These are phyloP conservation scores for Oithona nana DNA, from an alignment of 2,888 invertebrate species.

Conservation along the genomic window DNA sequence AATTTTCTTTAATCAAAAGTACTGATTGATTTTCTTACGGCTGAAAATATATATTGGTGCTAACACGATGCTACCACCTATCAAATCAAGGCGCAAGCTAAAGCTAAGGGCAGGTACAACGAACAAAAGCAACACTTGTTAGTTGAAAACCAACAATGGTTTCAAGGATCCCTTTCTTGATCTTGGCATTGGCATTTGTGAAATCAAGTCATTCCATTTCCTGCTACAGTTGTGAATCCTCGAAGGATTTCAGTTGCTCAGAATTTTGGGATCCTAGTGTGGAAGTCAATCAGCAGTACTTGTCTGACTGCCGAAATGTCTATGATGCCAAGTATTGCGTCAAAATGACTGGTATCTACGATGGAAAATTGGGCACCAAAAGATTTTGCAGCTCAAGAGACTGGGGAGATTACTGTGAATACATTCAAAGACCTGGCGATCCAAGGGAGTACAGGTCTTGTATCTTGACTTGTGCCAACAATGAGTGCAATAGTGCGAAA, in stretches of 20 bases:
- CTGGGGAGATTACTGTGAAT: conserved; percentile 73
- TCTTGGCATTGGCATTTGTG: no score
- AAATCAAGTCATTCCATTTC: no score
- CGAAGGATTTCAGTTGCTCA: conserved; percentile 63
- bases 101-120: no score
- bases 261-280: conserved; percentile 47
- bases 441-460: conserved; percentile 8
- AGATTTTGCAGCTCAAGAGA: conserved; percentile 67
- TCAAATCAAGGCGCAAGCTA: no score
- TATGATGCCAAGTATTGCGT: conserved; percentile 29
- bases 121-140: no score
- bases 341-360: conserved; percentile 38
- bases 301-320: conserved; percentile 18
- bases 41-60: no score
- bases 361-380: conserved; percentile 35
- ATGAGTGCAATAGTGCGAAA: conserved; percentile 4
- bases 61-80: no score
- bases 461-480: neutral
- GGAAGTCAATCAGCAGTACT: conserved; percentile 36
- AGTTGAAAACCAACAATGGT: no score
- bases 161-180: no score
- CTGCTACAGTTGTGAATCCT: conserved; percentile 78
- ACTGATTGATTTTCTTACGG: no score
- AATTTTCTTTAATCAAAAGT: no score
- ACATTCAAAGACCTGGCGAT: conserved; percentile 34